These are phyloP conservation scores for Mionectes olivaceus DNA, from an alignment of 2,797 vertebrate species.

Conservation along the genomic window DNA sequence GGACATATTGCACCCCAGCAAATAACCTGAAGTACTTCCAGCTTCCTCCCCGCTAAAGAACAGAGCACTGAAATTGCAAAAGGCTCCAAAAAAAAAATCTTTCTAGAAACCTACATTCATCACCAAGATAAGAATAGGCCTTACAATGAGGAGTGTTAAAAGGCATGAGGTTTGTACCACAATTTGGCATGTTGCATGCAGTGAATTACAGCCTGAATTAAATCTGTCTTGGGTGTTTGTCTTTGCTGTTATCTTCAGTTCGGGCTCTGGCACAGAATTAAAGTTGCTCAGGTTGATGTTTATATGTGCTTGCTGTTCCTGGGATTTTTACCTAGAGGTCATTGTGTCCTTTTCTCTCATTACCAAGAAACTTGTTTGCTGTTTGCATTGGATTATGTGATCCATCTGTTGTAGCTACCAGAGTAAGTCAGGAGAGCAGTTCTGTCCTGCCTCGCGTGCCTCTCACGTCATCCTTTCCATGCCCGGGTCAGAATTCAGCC, in stretches of 20 bases:
- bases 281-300: slow-evolving; percentile 49
- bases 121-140: slow-evolving; percentile 3
- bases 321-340: slow-evolving; percentile 64
- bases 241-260: slow-evolving; percentile 27
- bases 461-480: background rate
- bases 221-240: slow-evolving; percentile 21
- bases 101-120: background rate
- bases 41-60: background rate
- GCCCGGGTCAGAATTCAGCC: background rate
- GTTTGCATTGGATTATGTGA: slow-evolving; percentile 27
- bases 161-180: background rate
- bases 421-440: background rate
- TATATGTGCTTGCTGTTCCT: slow-evolving; percentile 60
- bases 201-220: slow-evolving; percentile 23
- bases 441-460: background rate
- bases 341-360: slow-evolving; percentile 50
- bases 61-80: background rate
- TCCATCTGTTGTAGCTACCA: slow-evolving; percentile 55
- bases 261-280: slow-evolving; percentile 2
- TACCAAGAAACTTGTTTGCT: slow-evolving; percentile 18
- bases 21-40: slow-evolving; percentile 23
- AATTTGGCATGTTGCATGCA: background rate
- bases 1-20: background rate
- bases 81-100: background rate
- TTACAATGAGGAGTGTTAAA: background rate